These are phyloP conservation scores for Anas bahamensis DNA, from an alignment of 2,797 vertebrate genomes.

Conservation along the genomic window DNA sequence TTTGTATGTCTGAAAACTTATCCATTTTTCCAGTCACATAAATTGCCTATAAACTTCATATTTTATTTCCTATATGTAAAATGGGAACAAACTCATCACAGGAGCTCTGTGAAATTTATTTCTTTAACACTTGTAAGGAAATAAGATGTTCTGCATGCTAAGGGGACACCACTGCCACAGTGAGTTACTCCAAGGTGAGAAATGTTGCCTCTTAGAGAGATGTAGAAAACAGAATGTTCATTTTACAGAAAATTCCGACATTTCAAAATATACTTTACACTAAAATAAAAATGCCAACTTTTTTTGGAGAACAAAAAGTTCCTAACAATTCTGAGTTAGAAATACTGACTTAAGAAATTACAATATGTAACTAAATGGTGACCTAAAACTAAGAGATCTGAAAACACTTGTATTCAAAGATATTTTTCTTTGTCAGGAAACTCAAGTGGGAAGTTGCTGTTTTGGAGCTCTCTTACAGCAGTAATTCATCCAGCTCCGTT, in stretches of 20 bases:
- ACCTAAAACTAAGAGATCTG: background rate
- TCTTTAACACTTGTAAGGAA: slow-evolving; percentile 29
- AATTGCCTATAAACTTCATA: slow-evolving; percentile 26
- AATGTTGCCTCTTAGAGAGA: background rate
- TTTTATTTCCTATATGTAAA: slow-evolving; percentile 23
- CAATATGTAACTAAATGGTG: background rate
- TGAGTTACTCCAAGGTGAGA: background rate
- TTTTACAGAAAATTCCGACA: background rate
- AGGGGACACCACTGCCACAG: background rate
- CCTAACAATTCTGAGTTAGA: background rate
- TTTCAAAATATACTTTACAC: background rate
- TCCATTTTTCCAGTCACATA: slow-evolving; percentile 13
- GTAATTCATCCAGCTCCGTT: background rate
- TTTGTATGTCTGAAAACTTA: background rate
- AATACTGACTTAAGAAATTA: background rate
- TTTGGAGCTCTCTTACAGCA: background rate
- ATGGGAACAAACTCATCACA: slow-evolving; percentile 17
- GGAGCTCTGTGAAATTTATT: slow-evolving; percentile 11
- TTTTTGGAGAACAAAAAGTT: background rate
- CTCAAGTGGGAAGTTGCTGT: background rate
- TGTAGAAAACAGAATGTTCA: background rate
- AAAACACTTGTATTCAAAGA: background rate
- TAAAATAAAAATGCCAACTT: background rate
- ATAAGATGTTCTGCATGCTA: background rate
- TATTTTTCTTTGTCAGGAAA: background rate